phyloP scores from a whole-genome alignment of 1,140 invertebrate species.

The Magallana gigas region DNA sequence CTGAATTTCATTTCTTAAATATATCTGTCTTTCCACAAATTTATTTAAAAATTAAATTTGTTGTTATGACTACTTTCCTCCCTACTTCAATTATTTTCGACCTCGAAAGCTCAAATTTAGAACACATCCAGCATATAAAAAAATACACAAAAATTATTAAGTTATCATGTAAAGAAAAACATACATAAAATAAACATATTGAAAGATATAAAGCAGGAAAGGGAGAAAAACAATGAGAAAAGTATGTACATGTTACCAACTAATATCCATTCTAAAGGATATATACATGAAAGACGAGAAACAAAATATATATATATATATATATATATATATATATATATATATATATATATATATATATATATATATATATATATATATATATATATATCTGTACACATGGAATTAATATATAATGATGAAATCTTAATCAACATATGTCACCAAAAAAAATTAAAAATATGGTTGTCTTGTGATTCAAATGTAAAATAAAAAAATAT shows the following conservation, averaged over 20 bases:
- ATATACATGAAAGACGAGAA: not conserved
- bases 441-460: too few relatives aligned
- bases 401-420: not conserved
- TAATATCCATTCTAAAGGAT: too few relatives aligned
- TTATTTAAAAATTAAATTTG: not conserved
- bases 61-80: not conserved
- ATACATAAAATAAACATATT: not conserved
- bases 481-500: not conserved
- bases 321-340: not conserved
- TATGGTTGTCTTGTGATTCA: not conserved
- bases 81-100: not conserved
- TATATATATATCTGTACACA: not conserved
- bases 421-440: not conserved
- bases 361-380: not conserved
- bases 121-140: not conserved
- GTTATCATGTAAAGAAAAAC: not conserved
- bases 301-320: too few relatives aligned
- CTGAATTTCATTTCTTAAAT: not conserved
- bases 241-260: too few relatives aligned
- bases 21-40: not conserved
- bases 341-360: not conserved
- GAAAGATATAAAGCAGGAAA: not conserved
- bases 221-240: too few relatives aligned
- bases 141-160: too few relatives aligned
- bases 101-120: too few relatives aligned